Evolutionary conservation across 2,113 vertebrate genomes (phyloP), one percentile per base, ranked within the genome.

Genomic region (Azemiops feae): DNA sequence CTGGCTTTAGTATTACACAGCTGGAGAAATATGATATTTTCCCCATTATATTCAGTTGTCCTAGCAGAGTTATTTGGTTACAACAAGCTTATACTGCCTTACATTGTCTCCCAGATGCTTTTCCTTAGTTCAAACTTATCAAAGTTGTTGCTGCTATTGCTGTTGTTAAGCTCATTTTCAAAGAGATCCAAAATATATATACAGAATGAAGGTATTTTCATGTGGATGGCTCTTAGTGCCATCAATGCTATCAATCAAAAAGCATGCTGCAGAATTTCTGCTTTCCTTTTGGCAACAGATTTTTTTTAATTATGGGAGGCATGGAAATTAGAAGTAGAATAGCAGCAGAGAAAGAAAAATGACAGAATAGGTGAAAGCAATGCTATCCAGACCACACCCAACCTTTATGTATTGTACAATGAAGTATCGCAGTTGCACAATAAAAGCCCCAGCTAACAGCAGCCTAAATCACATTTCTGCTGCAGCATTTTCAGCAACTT

Each of bases 1-100:
- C 50, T 60, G 45, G 23, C 52, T 91, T 58, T 60, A 81, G 54
- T 34, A 47, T 92, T 91, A 89, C 52, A 58, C 16, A 81, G 52
- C 47, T 30, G 16, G 54, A 22, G 86, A 91, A 60, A 47, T 11
- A 53, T 47, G 47, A 0, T 64, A 20, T n/a, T 93, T 87, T 64
- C 50, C 53, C 87, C 27, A 45, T 45, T 25, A 4, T 25, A 39
- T 81, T 81, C 50, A 45, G 23, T 52, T 10, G 88, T 12, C 81
- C 88, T 54, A 25, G 58, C n/a, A 8, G 4, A 52, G 2, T n/a
- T 50, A 0, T n/a, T 7, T 47, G 1, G 91, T 16, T 45, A 0
- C 4, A 20, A 22, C 1, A 1, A 4, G 14, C 16, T 39, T 23
- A 11, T 30, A 69, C 20, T 8, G 43, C 25, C 43, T 43, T 74